Evolutionary conservation across 2,797 vertebrate genomes (phyloP).

Genomic region (Leuciscus waleckii): DNA sequence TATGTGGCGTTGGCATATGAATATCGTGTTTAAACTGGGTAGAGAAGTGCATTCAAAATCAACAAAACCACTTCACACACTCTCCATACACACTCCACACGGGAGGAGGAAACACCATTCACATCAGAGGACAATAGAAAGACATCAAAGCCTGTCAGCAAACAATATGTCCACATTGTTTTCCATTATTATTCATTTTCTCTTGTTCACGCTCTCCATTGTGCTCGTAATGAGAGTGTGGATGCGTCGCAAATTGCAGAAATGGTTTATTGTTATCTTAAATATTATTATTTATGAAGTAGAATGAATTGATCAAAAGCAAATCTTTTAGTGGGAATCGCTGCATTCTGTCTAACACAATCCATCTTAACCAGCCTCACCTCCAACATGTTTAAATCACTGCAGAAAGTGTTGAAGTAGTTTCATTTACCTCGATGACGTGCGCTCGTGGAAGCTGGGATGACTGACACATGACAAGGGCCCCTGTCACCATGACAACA

Average conservation of each 20-base stretch:
- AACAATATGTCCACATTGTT: conserved; percentile 46
- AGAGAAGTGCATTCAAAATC: neutral
- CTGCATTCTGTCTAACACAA: neutral
- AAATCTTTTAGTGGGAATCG: neutral
- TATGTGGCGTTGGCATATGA: neutral
- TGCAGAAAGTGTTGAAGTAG: conserved; percentile 48
- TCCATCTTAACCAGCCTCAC: neutral
- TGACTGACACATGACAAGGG: conserved; percentile 49
- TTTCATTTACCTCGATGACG: conserved; percentile 60
- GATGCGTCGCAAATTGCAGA: neutral
- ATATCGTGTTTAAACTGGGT: neutral
- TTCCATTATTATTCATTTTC: conserved; percentile 9
- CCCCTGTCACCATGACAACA: conserved; percentile 61
- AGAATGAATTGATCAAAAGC: neutral
- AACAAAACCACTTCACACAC: conserved; percentile 31
- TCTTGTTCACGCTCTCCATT: neutral
- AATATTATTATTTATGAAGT: neutral
- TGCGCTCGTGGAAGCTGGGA: conserved; percentile 44
- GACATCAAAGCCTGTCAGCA: conserved; percentile 58
- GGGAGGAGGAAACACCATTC: conserved; percentile 51
- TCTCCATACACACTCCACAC: conserved; percentile 43
- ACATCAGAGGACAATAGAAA: conserved; percentile 27
- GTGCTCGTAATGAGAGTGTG: neutral
- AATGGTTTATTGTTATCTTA: neutral
- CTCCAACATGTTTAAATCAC: conserved; percentile 23